Evolutionary conservation across 2,888 invertebrate genomes (phyloP).

Genomic region (Lasioglossum morio): DNA sequence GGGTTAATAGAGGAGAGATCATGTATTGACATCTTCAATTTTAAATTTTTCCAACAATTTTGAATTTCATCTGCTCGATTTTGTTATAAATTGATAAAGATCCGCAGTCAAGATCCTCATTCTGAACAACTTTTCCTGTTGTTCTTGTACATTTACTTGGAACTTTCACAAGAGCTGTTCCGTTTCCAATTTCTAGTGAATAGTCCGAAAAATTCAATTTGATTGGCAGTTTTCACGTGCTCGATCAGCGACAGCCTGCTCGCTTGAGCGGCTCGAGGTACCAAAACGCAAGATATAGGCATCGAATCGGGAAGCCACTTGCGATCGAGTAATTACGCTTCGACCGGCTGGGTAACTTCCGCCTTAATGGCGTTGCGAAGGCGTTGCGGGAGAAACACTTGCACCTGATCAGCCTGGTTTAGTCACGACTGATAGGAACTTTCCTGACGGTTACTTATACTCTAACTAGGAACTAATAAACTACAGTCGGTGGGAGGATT

Average conservation of each 20-base stretch:
- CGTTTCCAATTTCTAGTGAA: no score
- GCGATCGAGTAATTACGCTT: neutral
- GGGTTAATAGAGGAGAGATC: no score
- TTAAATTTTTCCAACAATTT: no score
- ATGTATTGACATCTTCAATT: no score
- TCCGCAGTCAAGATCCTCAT: no score
- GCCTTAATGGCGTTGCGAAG: slow-evolving; percentile 18
- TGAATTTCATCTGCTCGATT: no score
- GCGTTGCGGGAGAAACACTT: slow-evolving; percentile 36
- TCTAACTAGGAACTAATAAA: slow-evolving; percentile 65
- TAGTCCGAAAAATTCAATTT: neutral
- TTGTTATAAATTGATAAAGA: no score
- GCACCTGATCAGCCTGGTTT: slow-evolving; percentile 35
- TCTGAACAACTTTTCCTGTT: no score
- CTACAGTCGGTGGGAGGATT: slow-evolving; percentile 7
- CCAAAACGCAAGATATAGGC: neutral
- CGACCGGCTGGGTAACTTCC: neutral
- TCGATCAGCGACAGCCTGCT: neutral
- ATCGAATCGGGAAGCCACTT: neutral
- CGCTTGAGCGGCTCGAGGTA: neutral
- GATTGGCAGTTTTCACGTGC: neutral
- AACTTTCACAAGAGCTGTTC: neutral
- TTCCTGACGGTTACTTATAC: slow-evolving; percentile 44
- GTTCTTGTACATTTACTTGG: no score
- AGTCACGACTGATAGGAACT: slow-evolving; percentile 27